phyloP scores from a whole-genome alignment of 2,797 vertebrate genomes.

The Catostomus latipinnis region DNA sequence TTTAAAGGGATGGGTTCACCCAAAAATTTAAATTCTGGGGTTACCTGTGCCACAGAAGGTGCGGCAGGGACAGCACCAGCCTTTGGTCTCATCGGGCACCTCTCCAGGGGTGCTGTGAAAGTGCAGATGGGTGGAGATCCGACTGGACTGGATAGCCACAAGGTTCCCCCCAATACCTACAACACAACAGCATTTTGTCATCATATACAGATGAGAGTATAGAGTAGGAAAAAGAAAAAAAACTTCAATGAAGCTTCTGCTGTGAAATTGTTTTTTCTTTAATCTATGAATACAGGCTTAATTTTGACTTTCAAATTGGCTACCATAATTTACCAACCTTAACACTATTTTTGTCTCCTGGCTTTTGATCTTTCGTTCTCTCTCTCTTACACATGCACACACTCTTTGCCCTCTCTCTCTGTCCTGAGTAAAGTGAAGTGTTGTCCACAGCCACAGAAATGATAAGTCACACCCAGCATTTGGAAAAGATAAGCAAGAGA shows the following conservation, averaged over 20 bases:
- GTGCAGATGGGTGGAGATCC: conserved; percentile 96
- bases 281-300: conserved; percentile 2
- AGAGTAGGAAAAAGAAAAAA: background rate
- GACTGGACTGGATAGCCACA: conserved; percentile 96
- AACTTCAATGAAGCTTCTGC: background rate
- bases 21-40: background rate
- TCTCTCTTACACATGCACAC: conserved; percentile 2
- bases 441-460: conserved; percentile 43
- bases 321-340: conserved; percentile 24
- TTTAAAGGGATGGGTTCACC: too few species aligned
- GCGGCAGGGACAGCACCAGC: conserved; percentile 89
- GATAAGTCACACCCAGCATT: conserved; percentile 34
- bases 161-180: conserved; percentile 96
- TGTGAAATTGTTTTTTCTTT: background rate
- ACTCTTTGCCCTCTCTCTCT: background rate
- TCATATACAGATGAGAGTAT: background rate
- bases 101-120: conserved; percentile 92
- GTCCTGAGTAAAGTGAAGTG: background rate
- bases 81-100: conserved; percentile 87
- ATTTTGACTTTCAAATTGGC: conserved; percentile 27
- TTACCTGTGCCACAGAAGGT: conserved; percentile 93
- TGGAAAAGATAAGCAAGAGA: conserved; percentile 29
- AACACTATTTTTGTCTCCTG: conserved; percentile 9
- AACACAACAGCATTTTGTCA: conserved; percentile 33
- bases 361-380: conserved; percentile 21